Conservation (phyloP, 2,888 invertebrate species). For the Melinopterus prodromus region DNA sequence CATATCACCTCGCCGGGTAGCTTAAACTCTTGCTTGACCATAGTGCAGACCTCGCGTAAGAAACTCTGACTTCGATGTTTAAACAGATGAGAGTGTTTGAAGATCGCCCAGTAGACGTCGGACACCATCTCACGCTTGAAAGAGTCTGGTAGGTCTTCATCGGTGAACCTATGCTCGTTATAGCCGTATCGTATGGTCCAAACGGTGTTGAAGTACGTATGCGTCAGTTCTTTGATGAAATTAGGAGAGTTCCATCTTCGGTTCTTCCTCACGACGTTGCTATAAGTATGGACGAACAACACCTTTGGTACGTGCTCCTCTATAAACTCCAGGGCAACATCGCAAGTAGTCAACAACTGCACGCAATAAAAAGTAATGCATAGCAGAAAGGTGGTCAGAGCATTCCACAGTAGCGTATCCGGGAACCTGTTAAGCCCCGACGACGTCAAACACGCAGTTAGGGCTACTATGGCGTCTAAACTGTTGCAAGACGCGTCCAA, state of each 20-base stretch:
- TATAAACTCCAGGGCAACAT: constrained; percentile 29
- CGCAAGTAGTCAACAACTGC: constrained; percentile 16
- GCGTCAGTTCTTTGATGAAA: constrained; percentile 9
- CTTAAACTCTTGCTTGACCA: constrained; percentile 41
- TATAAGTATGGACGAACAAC: constrained; percentile 27
- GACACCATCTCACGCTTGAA: constrained; percentile 39
- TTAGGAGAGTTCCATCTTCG: not conserved
- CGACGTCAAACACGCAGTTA: constrained; percentile 19
- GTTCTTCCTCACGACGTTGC: constrained; percentile 9
- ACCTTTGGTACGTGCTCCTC: constrained; percentile 21
- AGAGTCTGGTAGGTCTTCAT: constrained; percentile 33
- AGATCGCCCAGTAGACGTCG: constrained; percentile 42
- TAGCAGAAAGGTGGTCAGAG: constrained; percentile 4
- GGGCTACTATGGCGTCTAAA: not conserved
- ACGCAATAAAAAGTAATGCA: constrained; percentile 22
- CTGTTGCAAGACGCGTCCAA: constrained; percentile 12
- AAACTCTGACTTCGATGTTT: constrained; percentile 39
- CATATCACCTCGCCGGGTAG: constrained; percentile 45
- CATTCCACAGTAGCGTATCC: constrained; percentile 26
- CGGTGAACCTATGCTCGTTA: not conserved
- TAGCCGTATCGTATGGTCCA: constrained; percentile 33
- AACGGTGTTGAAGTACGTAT: constrained; percentile 22
- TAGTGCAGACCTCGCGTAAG: constrained; percentile 39
- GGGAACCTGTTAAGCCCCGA: constrained; percentile 9
- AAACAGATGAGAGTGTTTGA: constrained; percentile 46